Evolutionary conservation across 1,140 invertebrate genomes (phyloP), one percentile per base, ranked within the genome.

Genomic region (Brachionus rubens): DNA sequence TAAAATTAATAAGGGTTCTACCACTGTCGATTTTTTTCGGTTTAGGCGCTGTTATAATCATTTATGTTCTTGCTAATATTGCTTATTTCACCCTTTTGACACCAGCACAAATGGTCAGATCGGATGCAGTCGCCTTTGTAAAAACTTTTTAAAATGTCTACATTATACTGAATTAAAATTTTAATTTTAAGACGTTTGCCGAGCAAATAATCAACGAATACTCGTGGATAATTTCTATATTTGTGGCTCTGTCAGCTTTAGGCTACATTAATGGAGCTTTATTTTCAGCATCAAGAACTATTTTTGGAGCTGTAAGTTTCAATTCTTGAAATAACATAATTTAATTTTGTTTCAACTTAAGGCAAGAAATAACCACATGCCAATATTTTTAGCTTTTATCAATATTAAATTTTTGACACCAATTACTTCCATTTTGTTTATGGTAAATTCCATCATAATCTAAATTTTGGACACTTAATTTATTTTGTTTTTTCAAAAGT

Each of bases 211-310:
- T 96, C 83, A 93, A 94, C 1, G 86, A 89, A 76, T 90, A 97
- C 84, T 93, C 95, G 10, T 96, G 94, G 89, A 43, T 90, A 14
- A 97, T 99, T 83, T 95, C 96, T 1, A 88, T 98, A 21, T 98
- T 98, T 86, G 96, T 99, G 0, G 95, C 97, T 0, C 88, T 98
- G 75, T 98, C 95, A 0, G 98, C 95, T 0, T 97, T 99, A 83
- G 97, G 96, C 28, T 96, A 94, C 75, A 94, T 98, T 6, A 99
- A 99, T 85, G 96, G 96, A 78, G 95, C 98, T 79, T 87, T 99
- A 19, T 89, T 99, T 54, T 99, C 96, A 19, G 96, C 95, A 12
- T 98, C 96, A 48, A 76, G 72, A 56, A 59, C 52, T 33, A 76
- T 76, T 46, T 76, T 76, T 6, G 72, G 48, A 59, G 75, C 54